These are phyloP conservation scores for Phalera bucephala DNA, from an alignment of 2,888 invertebrate species.

Conservation along the genomic window DNA sequence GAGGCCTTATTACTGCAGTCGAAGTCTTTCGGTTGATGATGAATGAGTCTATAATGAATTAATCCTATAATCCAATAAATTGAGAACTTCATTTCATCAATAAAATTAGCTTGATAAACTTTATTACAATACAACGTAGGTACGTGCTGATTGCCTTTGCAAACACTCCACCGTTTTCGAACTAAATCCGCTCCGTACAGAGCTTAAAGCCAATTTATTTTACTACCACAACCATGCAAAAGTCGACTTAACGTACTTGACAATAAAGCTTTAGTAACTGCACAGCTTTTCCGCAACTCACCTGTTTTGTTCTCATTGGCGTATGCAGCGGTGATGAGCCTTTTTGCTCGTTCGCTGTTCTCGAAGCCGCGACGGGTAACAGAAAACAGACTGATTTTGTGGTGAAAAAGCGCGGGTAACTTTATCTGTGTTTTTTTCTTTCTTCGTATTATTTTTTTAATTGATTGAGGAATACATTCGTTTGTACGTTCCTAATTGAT, in stretches of 20 bases:
- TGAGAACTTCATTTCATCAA: too few species aligned
- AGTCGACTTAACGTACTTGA: neutral
- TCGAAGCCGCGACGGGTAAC: constrained; percentile 30
- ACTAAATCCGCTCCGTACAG: constrained; percentile 30
- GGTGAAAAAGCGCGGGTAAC: constrained; percentile 22
- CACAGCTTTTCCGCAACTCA: constrained; percentile 12
- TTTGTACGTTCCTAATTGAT: too few species aligned
- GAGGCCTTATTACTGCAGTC: too few species aligned
- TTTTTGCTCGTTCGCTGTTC: constrained; percentile 34
- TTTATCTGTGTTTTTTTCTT: constrained; percentile 15
- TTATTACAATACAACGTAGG: constrained; percentile 16
- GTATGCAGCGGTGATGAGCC: constrained; percentile 37
- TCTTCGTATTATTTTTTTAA: constrained; percentile 6
- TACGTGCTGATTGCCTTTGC: constrained; percentile 41
- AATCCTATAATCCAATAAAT: too few species aligned
- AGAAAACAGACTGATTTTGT: constrained; percentile 36
- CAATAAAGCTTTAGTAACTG: constrained; percentile 7
- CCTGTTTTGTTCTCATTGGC: constrained; percentile 37
- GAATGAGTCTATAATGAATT: too few species aligned
- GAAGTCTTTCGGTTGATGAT: too few species aligned
- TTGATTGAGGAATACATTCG: too few species aligned
- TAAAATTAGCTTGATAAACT: constrained; percentile 12
- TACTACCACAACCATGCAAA: constrained; percentile 6
- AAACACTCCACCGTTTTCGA: constrained; percentile 38
- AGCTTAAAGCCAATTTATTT: constrained; percentile 20